Base-by-base conservation (phyloP, 1,140 invertebrate species). In the Stegodyphus dumicola region DNA sequence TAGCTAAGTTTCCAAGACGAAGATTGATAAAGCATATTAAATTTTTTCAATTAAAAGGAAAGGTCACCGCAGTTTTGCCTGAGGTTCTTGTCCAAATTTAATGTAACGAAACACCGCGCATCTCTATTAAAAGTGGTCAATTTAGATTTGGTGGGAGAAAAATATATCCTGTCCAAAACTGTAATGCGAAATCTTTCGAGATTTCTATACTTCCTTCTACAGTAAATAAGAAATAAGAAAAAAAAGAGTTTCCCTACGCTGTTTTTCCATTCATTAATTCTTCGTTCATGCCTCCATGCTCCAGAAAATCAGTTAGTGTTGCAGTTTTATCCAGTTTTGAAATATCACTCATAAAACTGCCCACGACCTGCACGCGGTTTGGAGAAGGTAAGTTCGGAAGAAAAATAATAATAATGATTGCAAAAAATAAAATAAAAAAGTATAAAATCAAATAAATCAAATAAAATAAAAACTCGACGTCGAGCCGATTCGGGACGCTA, bases 261-360 rank as follows among this genome's bases (percentile, higher is more conserved):
- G 15, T 60, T 60, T 60, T 15, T 10, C 15, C 15, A 60, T 10
- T 60, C 56, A 15, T 60, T 15, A 15, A 9, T 10, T 10, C 9
- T 60, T 15, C 56, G 56, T 60, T 60, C 15, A 10, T 60, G 15
- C 9, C 9, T 9, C 9, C 9, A 60, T 10, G 15, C 9, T 15
- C 15, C 9, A 15, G 56, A 60, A 33, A 33, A 33, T 33, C 56
- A 60, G 56, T 60, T 9, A 15, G 9, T 60, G 9, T 10, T 60
- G 56, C 9, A 60, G 15, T 60, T 10, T 60, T 7, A 67, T n/a
- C 65, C 7, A 7, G 17, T 17, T 17, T 7, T 7, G 65, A n/a
- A 67, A 17, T 60, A 60, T 60, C 56, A 60, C 54, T 73, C 73
- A 76, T 76, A 84, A 76, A 84, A 84, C 81, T 84, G 81, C 73